Evolutionary conservation across 1,140 invertebrate species (phyloP), one percentile per base, ranked within the genome.

Genomic region (Triops cancriformis): DNA sequence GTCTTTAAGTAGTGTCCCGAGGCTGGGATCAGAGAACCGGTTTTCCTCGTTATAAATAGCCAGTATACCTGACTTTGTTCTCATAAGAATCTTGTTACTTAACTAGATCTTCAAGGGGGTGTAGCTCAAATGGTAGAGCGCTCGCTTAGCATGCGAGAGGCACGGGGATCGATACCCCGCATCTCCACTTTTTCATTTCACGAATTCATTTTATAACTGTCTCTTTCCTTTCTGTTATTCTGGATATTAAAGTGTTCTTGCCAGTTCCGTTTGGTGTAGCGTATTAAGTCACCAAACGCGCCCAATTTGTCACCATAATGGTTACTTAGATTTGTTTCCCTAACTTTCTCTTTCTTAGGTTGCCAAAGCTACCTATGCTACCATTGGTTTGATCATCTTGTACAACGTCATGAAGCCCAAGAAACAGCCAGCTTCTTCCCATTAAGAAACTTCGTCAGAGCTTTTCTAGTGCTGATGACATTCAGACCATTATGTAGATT

Each of bases 81-180:
- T 64, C 18, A 64, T 18, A n/a, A 64, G 14, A 64, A n/a, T 10
- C n/a, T 64, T 64, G 18, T 18, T 64, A n/a, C 51, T 4, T 64
- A 18, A 64, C 5, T n/a, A 0, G 1, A 18, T 64, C 51, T 9
- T 64, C 51, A 64, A 64, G 89, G 89, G 90, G 90, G 87, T 90
- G 89, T 92, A 92, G 89, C 91, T 92, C 91, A 92, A 88, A 91
- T 91, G 90, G 90, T 92, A 92, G 91, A 92, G 90, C 91, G 90
- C 90, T 92, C 90, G 90, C 90, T 92, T 92, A 91, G 90, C 91
- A 92, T 92, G 90, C 87, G 90, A 92, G 90, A 92, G 90, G 90
- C 91, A 91, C 90, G 87, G 90, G 90, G 85, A 92, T 92, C 90
- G 90, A 92, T 92, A 87, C 91, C 90, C 89, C 87, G 89, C 89